Evolutionary conservation across 2,888 invertebrate genomes (phyloP), one percentile per base, ranked within the genome.

Genomic region (Vanessa cardui): DNA sequence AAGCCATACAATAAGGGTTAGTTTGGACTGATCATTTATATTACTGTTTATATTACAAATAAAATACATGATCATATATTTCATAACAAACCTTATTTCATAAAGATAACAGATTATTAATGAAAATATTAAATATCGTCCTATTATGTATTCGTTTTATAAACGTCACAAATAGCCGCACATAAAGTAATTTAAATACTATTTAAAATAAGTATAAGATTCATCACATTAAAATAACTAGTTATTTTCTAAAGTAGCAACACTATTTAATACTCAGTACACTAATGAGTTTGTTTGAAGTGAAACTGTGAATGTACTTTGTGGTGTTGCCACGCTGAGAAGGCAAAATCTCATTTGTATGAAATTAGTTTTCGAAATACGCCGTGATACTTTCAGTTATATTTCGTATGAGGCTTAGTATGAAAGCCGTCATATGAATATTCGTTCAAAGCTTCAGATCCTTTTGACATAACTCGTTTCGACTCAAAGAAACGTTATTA

Each of bases 221-320:
- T 59, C 31, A 60, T 58, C 60, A 54, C 64, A 65, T 67, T 67
- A 67, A 69, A 64, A 67, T 72, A 69, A 72, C 69, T 64, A 46
- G 45, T 26, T 65, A 61, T 67, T 61, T 60, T 46, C 62, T 68
- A 72, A 62, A 66, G 66, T 49, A 54, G 61, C 71, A 70, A 69
- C 66, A 74, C 71, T 74, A 67, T 73, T 75, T 76, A 73, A 74
- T 76, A 70, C 70, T 73, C 64, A 72, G 62, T 69, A 70, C 71
- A 69, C 72, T 75, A 76, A 76, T 74, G 74, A 76, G 75, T 76
- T 74, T 75, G 75, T 75, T 75, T 75, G 74, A 74, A 73, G 73
- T 76, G 72, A 71, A 71, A 68, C 68, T 69, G 66, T 69, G 67
- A 52, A 59, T 58, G 69, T 62, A 74, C 67, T 71, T 66, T 73